Evolutionary conservation across 1,140 invertebrate species (phyloP), one percentile per base, ranked within the genome.

Genomic region (Scaptomyza hsui): DNA sequence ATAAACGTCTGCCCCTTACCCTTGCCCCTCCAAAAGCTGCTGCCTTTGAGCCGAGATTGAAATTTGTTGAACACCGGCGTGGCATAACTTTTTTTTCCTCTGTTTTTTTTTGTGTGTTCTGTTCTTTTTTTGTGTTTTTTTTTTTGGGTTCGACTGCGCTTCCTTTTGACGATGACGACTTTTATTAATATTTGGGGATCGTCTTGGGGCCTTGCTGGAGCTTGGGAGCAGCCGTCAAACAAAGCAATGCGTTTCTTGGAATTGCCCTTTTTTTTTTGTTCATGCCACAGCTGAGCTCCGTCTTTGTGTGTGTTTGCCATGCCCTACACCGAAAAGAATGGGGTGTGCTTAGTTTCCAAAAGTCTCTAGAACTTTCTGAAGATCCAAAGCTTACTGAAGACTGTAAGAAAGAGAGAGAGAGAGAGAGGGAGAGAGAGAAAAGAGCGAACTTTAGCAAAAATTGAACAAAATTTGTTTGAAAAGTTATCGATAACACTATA

Each of bases 131-230:
- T 15, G 42, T 41, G 16, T 67, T 65, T 24, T 13, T 26, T 13
- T 62, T 67, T 76, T 79, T 61, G 69, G 69, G 71, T 73, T 67
- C 59, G 69, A 76, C 70, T 86, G 65, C 77, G 81, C 81, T 85
- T 85, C 81, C 81, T 64, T 85, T 81, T 86, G 81, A 86, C 81
- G 81, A 73, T 86, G 81, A 86, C 81, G 81, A 88, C 81, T 86
- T 86, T 86, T 86, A 86, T 86, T 88, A 86, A 86, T 86, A 88
- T 86, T 77, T 86, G 73, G 81, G 75, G 67, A 70, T 71, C 63
- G 55, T 72, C 80, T 80, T 80, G 68, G 77, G 69, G 74, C n/a
- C n/a, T n/a, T n/a, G n/a, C 57, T 53, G n/a, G n/a, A 19, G 15
- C 26, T 19, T 53, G 10, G 64, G 57, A 29, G 26, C 26, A 72